Base-by-base conservation (phyloP, 2,113 vertebrate genomes). In the Zingel zingel region DNA sequence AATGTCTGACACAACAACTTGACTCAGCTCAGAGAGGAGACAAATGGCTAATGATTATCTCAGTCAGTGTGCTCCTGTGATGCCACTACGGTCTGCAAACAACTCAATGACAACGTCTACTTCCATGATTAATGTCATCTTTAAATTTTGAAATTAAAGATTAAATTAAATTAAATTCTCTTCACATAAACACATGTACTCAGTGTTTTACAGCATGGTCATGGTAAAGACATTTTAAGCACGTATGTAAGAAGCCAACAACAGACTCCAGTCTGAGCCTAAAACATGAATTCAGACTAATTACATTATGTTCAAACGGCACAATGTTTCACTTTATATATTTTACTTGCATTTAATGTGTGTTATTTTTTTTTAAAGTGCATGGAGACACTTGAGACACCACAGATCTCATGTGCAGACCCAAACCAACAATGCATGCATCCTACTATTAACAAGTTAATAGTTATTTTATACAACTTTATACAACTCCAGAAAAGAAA, bases 11-110 rank as follows among this genome's bases (percentile, higher is more conserved):
- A 19, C 51, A 61, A 14, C 53, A 62, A 51, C 71, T 45, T 21
- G 80, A 56, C 25, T 63, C 33, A 9, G 47, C 18, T 51, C 69
- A 53, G 43, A 36, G 63, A 57, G 63, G 1, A 82, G 50, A 65
- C 56, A 50, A 30, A 30, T 66, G 76, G 81, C 85, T 81, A 84
- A 77, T 87, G 77, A 84, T 84, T 84, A 81, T 21, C 77, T 81
- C 47, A 76, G 70, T 12, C 70, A 51, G 25, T 81, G 68, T 58
- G 67, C 58, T 56, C 5, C 58, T 63, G 65, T 50, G 10, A 72
- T 3, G 13, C 3, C 36, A 47, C 47, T 8, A 3, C 21, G 21
- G n/a, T 56, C 39, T 56, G 82, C 62, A 56, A 74, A 65, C 33
- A 65, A 27, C 48, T 54, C 48, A 3, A 1, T 2, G 15, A 51